Percentiles rank a stretch among this genome's conserved stretches.
phyloP scores from a whole-genome alignment of 2,888 invertebrate species.

The Phaonia tiefii region DNA sequence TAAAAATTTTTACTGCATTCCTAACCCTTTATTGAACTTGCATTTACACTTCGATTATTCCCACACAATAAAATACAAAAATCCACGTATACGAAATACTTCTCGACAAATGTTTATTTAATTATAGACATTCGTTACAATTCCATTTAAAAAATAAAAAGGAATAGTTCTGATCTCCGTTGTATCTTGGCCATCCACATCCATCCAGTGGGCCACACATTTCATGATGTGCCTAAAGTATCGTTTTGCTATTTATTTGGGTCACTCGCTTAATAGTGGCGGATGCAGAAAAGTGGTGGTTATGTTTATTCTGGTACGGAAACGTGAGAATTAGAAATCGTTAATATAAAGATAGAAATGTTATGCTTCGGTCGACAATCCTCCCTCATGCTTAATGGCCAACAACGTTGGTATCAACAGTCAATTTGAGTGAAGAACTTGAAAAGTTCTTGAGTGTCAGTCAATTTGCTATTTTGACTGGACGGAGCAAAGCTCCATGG shows the following conservation, averaged over 20 bases:
- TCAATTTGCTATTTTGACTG: conserved; percentile 60
- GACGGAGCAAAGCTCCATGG: too few relatives aligned
- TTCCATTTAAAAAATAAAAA: conserved; percentile 19
- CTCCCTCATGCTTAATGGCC: conserved; percentile 2
- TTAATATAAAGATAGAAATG: conserved; percentile 29
- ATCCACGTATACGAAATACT: too few relatives aligned
- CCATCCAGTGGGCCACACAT: conserved; percentile 53
- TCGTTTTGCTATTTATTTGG: conserved; percentile 46
- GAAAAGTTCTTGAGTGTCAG: conserved; percentile 55
- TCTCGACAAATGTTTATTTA: conserved; percentile 41
- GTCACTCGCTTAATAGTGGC: conserved; percentile 38
- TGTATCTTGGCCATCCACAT: too few relatives aligned
- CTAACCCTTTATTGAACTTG: too few relatives aligned
- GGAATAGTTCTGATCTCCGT: neutral
- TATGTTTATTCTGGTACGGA: neutral
- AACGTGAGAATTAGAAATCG: conserved; percentile 58
- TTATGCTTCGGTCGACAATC: conserved; percentile 7
- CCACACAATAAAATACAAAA: too few relatives aligned
- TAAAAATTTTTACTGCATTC: too few relatives aligned
- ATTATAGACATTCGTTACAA: conserved; percentile 24
- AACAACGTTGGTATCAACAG: too few relatives aligned
- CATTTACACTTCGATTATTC: too few relatives aligned
- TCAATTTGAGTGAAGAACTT: conserved; percentile 13
- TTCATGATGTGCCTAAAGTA: conserved; percentile 58
- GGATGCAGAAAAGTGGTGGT: too few relatives aligned